Base-by-base conservation (phyloP, 2,797 vertebrate species). In the Poecilia velifera region DNA sequence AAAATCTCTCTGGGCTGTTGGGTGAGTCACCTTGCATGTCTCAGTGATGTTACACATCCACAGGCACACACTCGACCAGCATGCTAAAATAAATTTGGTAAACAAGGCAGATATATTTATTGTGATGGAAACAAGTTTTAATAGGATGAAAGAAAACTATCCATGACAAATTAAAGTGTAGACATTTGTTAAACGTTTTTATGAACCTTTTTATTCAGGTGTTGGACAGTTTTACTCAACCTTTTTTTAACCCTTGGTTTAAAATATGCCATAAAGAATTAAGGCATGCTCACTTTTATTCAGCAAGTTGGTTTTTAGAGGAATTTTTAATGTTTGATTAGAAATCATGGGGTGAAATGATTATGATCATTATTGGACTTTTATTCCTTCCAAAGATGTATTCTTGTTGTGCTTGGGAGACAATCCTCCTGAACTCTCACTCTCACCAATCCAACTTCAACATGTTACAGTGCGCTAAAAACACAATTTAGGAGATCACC, bases 21-120 rank as follows among this genome's bases (percentile, higher is more conserved):
- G 80, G 81, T 93, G 92, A 93, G 87, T 94, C 93, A 94, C 84
- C 80, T 90, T 87, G 76, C 73, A 87, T 90, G 89, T 91, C 89
- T 89, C 85, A 91, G 85, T 92, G 90, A 91, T 89, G 89, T 90
- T 85, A 88, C 84, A 82, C 78, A 84, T 79, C 85, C 87, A 81
- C 74, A 64, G 82, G 66, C 62, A 78, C 76, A 78, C 84, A 84
- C 76, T 68, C 68, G 14, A 77, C 81, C 79, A 78, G 74, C 66
- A 87, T 75, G 84, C 74, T 87, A 71, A 86, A 86, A 85, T 86
- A 88, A 83, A 83, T 72, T 66, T 25, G 43, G 34, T 34, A 71
- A 45, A 81, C 68, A 74, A 43, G 20, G 49, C 39, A 31, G 6
- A 76, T 72, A 28, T 45, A 20, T 76, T 74, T 14, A 53, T 39